Evolutionary conservation across 2,888 invertebrate species (phyloP).

Genomic region (Aphodius sticticus): DNA sequence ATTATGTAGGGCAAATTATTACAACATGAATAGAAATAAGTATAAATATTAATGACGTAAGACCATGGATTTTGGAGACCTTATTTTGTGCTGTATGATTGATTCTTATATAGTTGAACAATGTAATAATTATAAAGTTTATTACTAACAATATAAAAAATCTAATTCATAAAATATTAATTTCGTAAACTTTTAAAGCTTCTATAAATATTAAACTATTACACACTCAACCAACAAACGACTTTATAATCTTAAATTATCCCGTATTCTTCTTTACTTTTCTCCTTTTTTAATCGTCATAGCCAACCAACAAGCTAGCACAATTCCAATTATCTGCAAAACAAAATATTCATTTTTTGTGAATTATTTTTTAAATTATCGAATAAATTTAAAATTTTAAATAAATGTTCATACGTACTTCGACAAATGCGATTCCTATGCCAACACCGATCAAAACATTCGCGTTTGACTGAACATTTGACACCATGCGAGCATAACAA

Average conservation of each 20-base stretch:
- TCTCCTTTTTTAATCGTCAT: constrained; percentile 26
- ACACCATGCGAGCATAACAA: constrained; percentile 64
- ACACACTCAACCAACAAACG: neutral
- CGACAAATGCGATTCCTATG: constrained; percentile 33
- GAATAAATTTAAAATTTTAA: neutral
- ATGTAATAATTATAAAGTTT: neutral
- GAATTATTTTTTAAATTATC: neutral
- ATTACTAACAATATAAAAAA: neutral
- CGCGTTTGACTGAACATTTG: constrained; percentile 63
- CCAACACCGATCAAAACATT: constrained; percentile 65
- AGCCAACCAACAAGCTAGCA: constrained; percentile 33
- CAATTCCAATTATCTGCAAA: constrained; percentile 29
- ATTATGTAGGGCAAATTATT: no score
- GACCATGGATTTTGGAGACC: no score
- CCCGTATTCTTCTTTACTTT: constrained; percentile 17
- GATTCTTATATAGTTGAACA: no score
- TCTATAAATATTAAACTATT: neutral
- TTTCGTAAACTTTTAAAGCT: neutral
- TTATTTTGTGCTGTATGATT: no score
- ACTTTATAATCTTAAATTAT: neutral
- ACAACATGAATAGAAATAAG: no score
- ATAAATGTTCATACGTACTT: constrained; percentile 7
- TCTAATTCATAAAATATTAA: neutral
- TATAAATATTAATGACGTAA: no score
- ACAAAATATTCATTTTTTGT: neutral